Base-by-base conservation (phyloP, 2,888 invertebrate species). In the Conistra vaccinii region DNA sequence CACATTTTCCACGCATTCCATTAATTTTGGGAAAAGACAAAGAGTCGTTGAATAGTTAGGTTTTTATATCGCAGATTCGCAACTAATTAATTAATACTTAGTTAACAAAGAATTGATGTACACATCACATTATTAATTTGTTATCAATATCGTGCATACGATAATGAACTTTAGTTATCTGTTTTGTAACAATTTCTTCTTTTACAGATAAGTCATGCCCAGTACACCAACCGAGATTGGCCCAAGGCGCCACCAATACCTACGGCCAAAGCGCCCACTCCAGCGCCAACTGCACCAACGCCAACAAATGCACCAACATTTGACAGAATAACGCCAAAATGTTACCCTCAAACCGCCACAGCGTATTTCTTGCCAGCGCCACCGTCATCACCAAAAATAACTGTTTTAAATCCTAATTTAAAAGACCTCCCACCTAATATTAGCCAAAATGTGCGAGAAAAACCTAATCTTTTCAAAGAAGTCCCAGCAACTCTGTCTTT, bases 311-410 rank as follows among this genome's bases (percentile, higher is more conserved):
- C 26, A 69, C 62, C 71, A 76, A 68, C n/a, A 61, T 51, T 71
- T 73, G 76, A 76, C 29, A 60, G 35, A 66, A 58, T 42, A 20
- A 71, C 62, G 7, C 83, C 90, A 60, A 90, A 87, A 84, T 86
- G 88, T 57, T 85, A 78, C 7, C 88, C 90, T 32, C 77, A 88
- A 63, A 84, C 88, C 0, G 89, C 91, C 0, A 85, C 65, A 14
- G 91, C 86, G 0, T 91, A 91, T 79, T 91, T 89, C 55, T 51
- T 91, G 42, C 87, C 89, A 1, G 73, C 86, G 3, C 85, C 88
- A 6, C 81, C 86, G 32, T 67, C 86, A n/a, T 39, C 84, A 53
- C 85, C 89, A 14, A 90, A 84, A 86, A 75, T 88, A 10, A 85
- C 86, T 2, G 65, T 87, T 9, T 53, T 87, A 57, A 70, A 84